Percentiles rank a stretch among this genome's conserved stretches.
phyloP scores from a whole-genome alignment of 1,140 invertebrate species.

The Procambarus virginalis region DNA sequence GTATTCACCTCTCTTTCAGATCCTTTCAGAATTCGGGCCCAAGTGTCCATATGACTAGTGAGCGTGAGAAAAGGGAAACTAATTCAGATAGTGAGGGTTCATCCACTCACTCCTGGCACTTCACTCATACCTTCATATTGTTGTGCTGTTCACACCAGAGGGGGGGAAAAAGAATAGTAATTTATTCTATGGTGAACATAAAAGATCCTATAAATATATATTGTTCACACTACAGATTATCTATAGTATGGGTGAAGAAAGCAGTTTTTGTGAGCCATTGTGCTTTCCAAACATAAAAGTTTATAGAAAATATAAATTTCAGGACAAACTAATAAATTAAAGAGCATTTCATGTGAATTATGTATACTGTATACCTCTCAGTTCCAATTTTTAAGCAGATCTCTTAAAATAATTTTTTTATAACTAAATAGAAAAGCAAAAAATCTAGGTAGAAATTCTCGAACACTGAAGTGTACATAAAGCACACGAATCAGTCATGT shows the following conservation, averaged over 20 bases:
- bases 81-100: constrained; percentile 46
- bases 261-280: background rate
- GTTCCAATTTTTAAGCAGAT: too few relatives aligned
- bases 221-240: background rate
- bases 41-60: constrained; percentile 43
- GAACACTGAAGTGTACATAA: too few relatives aligned
- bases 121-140: constrained; percentile 67
- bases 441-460: too few relatives aligned
- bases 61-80: constrained; percentile 18
- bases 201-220: constrained; percentile 8
- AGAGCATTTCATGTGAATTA: too few relatives aligned
- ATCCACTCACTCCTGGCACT: constrained; percentile 50
- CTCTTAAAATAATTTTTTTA: too few relatives aligned
- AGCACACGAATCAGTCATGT: too few relatives aligned
- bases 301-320: too few relatives aligned
- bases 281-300: background rate
- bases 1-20: constrained; percentile 49
- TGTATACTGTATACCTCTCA: too few relatives aligned
- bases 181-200: constrained; percentile 49
- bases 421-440: too few relatives aligned
- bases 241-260: background rate
- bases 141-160: constrained; percentile 63
- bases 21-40: constrained; percentile 43
- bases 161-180: constrained; percentile 33
- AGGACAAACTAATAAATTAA: too few relatives aligned